Base-by-base conservation (phyloP, 2,113 vertebrate genomes). In the Heterotis niloticus region DNA sequence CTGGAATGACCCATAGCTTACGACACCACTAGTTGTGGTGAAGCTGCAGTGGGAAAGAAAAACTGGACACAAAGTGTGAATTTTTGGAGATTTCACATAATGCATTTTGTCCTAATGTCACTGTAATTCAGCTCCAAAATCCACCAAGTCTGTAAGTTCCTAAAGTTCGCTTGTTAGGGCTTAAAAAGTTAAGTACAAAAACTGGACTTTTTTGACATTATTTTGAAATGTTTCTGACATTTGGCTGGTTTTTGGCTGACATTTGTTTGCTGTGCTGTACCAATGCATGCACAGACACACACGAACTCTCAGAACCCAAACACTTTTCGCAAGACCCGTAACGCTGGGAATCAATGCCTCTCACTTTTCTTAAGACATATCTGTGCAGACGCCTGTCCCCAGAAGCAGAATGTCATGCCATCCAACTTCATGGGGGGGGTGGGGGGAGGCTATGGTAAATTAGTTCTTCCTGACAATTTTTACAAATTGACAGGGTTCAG, bases 401-500 rank as follows among this genome's bases (percentile, higher is more conserved):
- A 34, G 16, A 12, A 28, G 24, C 52, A 9, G 14, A 16, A 7
- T 26, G 64, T 66, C 64, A 64, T 51, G 62, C 74, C 78, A 70
- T 34, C 62, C 16, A 60, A 64, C 71, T 64, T 26, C 23, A 24
- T 56, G 71, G 23, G 18, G 18, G 59, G 59, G 59, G 59, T 2
- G 59, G 59, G 76, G 18, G 56, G 51, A 34, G 10, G 29, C n/a
- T 29, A 14, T 10, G 69, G 69, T 24, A 60, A 88, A 88, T 87
- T 82, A 86, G 88, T 84, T 84, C 75, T 80, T 71, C 86, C 81
- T 91, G 86, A 91, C 86, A 87, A 84, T 79, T 85, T 88, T 90
- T 88, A 90, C 91, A 92, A 89, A 86, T 79, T 78, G 67, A 83
- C 77, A 79, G 85, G 77, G 80, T 84, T 29, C 29, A 62, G 84